These are phyloP conservation scores for Zaprionus ghesquierei DNA, from an alignment of 1,140 invertebrate genomes.

Conservation along the genomic window DNA sequence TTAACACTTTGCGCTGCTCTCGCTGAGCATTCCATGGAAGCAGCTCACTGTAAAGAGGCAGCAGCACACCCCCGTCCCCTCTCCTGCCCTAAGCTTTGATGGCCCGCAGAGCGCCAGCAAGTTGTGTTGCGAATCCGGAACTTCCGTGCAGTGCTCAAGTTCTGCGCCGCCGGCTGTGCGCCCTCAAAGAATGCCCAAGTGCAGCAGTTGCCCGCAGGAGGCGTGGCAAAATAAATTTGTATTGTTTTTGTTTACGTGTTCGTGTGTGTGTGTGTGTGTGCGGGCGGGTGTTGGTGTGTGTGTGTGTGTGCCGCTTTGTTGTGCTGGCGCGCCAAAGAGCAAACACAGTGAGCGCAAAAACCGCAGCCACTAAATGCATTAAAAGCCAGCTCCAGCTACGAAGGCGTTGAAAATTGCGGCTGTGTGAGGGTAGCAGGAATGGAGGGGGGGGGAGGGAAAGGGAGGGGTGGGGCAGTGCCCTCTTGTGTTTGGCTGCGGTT, in stretches of 20 bases:
- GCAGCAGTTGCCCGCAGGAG: conserved; percentile 4
- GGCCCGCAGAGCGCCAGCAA: conserved; percentile 54
- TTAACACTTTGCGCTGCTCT: conserved; percentile 63
- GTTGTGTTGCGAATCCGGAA: conserved; percentile 63
- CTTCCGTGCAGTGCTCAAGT: conserved; percentile 77
- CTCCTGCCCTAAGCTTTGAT: conserved; percentile 22
- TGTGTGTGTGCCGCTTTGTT: conserved; percentile 32
- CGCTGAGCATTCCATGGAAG: conserved; percentile 3
- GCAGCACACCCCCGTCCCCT: neutral
- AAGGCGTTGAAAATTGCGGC: conserved; percentile 41
- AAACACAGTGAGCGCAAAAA: conserved; percentile 77
- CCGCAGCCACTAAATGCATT: conserved; percentile 81
- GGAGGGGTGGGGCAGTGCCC: neutral
- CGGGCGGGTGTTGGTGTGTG: conserved; percentile 2
- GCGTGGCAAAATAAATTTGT: conserved; percentile 69
- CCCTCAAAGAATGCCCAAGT: conserved; percentile 46
- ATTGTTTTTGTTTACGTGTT: conserved; percentile 62
- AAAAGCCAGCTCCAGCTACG: conserved; percentile 38
- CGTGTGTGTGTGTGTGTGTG: conserved; percentile 3
- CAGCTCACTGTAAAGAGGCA: neutral
- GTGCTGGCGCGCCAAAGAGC: conserved; percentile 72
- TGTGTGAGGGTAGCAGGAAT: neutral
- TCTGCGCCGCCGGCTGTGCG: conserved; percentile 59
- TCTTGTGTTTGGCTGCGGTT: conserved; percentile 55
- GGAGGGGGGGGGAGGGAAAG: neutral